Percentiles rank a stretch among this genome's conserved stretches.
phyloP scores from a whole-genome alignment of 2,113 vertebrate species.

The Phalacrocorax carbo region DNA sequence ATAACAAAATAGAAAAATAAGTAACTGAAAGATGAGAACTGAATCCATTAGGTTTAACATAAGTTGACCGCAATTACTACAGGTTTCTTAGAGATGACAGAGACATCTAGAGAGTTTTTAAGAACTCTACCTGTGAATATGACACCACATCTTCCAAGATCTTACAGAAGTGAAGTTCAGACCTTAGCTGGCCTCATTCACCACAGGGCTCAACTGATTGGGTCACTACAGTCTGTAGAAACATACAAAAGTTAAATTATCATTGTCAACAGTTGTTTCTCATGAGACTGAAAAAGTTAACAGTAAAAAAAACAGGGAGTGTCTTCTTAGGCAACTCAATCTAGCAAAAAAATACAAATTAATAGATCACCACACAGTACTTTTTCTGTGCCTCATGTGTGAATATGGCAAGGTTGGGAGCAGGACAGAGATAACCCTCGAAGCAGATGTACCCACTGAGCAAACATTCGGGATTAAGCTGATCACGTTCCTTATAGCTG shows the following conservation, averaged over 20 bases:
- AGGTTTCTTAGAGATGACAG: neutral
- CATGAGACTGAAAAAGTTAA: neutral
- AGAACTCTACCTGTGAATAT: constrained; percentile 36
- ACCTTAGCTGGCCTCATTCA: neutral
- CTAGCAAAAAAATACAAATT: neutral
- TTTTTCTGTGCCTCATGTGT: neutral
- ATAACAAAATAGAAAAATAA: neutral
- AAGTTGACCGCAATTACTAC: neutral
- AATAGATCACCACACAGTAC: neutral
- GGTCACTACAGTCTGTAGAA: constrained; percentile 1
- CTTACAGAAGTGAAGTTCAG: neutral
- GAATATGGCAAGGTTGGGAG: neutral
- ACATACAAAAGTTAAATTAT: neutral
- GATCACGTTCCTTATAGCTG: neutral
- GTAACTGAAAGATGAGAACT: neutral
- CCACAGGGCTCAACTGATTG: neutral
- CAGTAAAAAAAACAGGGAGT: neutral
- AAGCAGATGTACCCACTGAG: neutral
- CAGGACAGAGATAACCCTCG: neutral
- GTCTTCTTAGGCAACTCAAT: neutral
- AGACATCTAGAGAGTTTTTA: neutral
- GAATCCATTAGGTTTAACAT: neutral
- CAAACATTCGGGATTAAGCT: neutral
- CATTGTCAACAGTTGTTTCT: neutral
- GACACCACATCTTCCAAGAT: constrained; percentile 26